These are phyloP conservation scores for Thamnophis sirtalis DNA, from an alignment of 2,113 vertebrate genomes.

Conservation along the genomic window DNA sequence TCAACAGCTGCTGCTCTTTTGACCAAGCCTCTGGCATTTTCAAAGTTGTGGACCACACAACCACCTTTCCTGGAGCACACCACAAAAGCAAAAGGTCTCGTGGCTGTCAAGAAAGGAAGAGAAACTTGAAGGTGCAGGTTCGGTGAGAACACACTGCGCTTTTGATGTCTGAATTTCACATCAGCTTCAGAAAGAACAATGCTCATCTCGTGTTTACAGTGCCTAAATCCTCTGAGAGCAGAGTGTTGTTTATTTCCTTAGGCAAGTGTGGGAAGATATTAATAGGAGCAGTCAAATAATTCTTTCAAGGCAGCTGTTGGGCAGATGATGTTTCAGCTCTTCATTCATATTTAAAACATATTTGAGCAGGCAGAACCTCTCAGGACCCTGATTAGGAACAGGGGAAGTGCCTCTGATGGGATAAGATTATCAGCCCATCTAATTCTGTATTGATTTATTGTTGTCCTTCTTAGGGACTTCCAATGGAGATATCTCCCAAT, in stretches of 20 bases:
- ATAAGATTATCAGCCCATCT: not conserved
- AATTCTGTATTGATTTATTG: not conserved
- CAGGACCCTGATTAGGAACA: not conserved
- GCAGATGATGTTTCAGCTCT: slow-evolving; percentile 21
- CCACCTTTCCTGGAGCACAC: not conserved
- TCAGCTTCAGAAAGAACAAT: slow-evolving; percentile 2
- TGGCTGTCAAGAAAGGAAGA: too few species aligned
- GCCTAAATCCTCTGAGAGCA: slow-evolving; percentile 17
- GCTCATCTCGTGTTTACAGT: slow-evolving; percentile 31
- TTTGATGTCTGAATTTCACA: not conserved
- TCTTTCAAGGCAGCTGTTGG: slow-evolving; percentile 29
- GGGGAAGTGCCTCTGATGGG: not conserved
- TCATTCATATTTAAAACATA: not conserved
- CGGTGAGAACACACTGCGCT: not conserved
- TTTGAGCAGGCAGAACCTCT: not conserved
- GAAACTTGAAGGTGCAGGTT: not conserved
- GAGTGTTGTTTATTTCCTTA: slow-evolving; percentile 26
- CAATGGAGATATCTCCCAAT: not conserved
- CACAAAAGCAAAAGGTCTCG: rapidly evolving
- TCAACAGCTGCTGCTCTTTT: not conserved
- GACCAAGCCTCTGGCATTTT: not conserved
- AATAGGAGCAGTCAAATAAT: slow-evolving; percentile 33
- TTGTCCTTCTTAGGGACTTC: not conserved
- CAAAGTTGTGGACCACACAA: not conserved
- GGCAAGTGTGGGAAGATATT: slow-evolving; percentile 39